Conservation (phyloP, 2,113 vertebrate genomes). For the Psophia crepitans region DNA sequence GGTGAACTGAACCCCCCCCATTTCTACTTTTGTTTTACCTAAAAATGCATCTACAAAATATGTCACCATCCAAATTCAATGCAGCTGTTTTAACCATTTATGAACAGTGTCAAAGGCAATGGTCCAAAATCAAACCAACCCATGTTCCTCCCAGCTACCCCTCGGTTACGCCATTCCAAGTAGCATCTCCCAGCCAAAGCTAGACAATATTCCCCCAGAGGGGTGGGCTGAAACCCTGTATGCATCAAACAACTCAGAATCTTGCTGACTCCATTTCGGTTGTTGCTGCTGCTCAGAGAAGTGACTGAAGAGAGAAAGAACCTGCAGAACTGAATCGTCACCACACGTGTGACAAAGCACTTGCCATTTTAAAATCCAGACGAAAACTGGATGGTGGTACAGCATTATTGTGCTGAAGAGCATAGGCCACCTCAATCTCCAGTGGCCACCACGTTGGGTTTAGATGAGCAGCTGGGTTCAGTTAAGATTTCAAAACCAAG, state of each 20-base stretch:
- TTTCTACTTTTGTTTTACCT: background rate
- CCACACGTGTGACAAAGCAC: background rate
- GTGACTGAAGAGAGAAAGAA: background rate
- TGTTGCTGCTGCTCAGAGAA: background rate
- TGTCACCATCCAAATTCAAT: background rate
- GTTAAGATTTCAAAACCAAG: background rate
- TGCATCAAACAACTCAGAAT: background rate
- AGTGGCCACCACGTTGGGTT: background rate
- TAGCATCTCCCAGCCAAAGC: background rate
- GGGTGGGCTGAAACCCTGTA: background rate
- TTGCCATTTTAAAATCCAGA: background rate
- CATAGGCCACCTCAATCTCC: background rate
- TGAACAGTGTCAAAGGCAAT: background rate
- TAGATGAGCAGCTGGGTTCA: background rate
- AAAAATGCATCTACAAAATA: background rate
- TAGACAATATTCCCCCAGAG: background rate
- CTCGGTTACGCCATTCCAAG: rapidly evolving
- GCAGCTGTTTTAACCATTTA: background rate
- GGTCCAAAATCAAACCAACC: background rate
- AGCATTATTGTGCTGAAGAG: background rate
- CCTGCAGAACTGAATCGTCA: background rate
- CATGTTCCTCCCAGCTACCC: background rate
- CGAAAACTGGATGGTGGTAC: background rate
- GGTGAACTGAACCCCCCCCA: background rate
- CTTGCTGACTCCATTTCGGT: background rate